Evolutionary conservation across 2,888 invertebrate genomes (phyloP), one percentile per base, ranked within the genome.

Genomic region (Eulithis testata): DNA sequence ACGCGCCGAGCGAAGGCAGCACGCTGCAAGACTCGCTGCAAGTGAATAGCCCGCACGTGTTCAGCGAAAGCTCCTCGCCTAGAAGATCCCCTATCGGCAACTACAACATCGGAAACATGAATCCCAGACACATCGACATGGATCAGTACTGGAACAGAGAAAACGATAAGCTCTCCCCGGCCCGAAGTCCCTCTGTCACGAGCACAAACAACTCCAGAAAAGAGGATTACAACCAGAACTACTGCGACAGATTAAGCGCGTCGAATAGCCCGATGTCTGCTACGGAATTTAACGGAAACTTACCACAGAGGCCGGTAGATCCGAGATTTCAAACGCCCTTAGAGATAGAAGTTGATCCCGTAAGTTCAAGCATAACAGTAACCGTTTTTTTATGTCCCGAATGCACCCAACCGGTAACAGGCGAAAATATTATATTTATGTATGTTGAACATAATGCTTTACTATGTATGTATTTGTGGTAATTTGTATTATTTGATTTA

Each of bases 291-390:
- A 93, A 93, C 72, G 93, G 93, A 27, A 93, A 91, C 69, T 70
- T 84, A 40, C 78, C 84, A 14, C 85, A 83, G 76, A 81, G 83
- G 71, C 80, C 82, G 11, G 68, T 87, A 14, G 88, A 92, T 70
- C 75, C 87, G 14, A 82, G 87, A 79, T 89, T 94, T 83, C 84
- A 88, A 73, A 90, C 87, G 60, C 95, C 95, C 31, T 90, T 96
- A 72, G 91, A 94, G 69, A 93, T 96, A 67, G 94, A 96, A 78
- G 94, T 96, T 67, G 96, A 96, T 88, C 94, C 95, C 79, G 96
- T 96, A 93, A 93, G 94, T 94, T 81, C 71, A 66, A 71, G 58
- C 65, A 72, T 67, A 73, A 43, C 68, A 70, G 65, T 78, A 72
- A 69, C 66, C 73, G 73, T 73, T 73, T 49, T 69, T 73, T 53